Evolutionary conservation across 2,888 invertebrate species (phyloP), one percentile per base, ranked within the genome.

Genomic region (Bhutanitis thaidina): DNA sequence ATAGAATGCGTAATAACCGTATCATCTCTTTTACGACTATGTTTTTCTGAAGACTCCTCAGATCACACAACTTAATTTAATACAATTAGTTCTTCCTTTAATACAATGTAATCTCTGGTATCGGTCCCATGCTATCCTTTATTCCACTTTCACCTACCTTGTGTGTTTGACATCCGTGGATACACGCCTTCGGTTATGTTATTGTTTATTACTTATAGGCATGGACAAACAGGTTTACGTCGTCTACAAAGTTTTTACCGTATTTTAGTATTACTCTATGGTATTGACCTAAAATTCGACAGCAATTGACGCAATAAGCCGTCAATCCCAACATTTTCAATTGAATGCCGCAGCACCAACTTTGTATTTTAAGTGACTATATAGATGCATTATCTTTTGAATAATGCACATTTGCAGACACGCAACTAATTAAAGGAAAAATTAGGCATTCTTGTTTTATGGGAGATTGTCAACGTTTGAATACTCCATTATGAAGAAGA

Each of bases 351-450:
- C 12, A 13, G 34, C 12, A 34, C 1, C 12, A 1, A 34, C 10
- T 34, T 13, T 34, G 34, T 34, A 12, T 34, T n/a, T 13, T 34
- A 4, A 12, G 34, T 34, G n/a, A 12, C 13, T 9, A n/a, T 43
- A 32, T 30, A 43, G 30, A 59, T 93, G 93, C 0, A 72, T 67
- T 5, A 93, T 74, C 62, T 91, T 91, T 65, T 93, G 93, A 65
- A 25, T 43, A 30, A 43, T 20, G 20, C 34, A 25, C 34, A 7
- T 12, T 34, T 10, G 10, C 34, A 30, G 34, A 34, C 34, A 13
- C 34, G 34, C 34, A 12, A n/a, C 2, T 34, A 34, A 34, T 13
- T 5, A 7, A 7, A 12, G 7, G 32, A 34, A 1, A n/a, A 13
- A 13, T 34, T 34, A 13, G 7, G 34, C 12, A 30, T 20, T 20